Conservation (phyloP, 1,140 invertebrate genomes). For the Drosophila tani region DNA sequence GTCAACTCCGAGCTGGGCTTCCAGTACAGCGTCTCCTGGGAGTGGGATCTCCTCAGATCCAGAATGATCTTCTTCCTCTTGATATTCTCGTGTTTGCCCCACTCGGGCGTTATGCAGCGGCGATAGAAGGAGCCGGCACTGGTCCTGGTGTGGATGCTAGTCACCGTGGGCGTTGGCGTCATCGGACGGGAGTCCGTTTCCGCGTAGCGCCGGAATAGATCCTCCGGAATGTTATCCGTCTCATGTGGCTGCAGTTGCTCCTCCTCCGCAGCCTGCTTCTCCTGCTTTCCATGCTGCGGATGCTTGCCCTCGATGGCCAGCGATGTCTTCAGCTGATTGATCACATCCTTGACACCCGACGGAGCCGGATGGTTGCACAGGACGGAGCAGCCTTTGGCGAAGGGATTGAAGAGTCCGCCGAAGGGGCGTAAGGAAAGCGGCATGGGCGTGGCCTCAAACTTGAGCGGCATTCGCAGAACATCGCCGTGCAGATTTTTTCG, state of each 20-base stretch:
- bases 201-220: slow-evolving; percentile 89
- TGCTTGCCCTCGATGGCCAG: slow-evolving; percentile 85
- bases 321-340: slow-evolving; percentile 89
- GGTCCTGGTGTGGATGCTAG: slow-evolving; percentile 86
- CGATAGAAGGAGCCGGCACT: slow-evolving; percentile 81
- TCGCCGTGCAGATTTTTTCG: slow-evolving; percentile 55
- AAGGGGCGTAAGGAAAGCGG: slow-evolving; percentile 88
- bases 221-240: slow-evolving; percentile 86
- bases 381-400: slow-evolving; percentile 91
- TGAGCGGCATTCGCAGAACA: slow-evolving; percentile 59
- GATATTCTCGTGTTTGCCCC: slow-evolving; percentile 81
- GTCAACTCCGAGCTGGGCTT: slow-evolving; percentile 83
- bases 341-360: slow-evolving; percentile 89
- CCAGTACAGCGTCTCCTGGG: slow-evolving; percentile 83
- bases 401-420: slow-evolving; percentile 92
- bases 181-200: slow-evolving; percentile 92
- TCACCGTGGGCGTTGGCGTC: slow-evolving; percentile 90
- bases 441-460: slow-evolving; percentile 74
- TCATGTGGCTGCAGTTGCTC: slow-evolving; percentile 61
- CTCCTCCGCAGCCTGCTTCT: slow-evolving; percentile 33
- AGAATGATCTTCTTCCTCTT: slow-evolving; percentile 83
- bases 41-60: slow-evolving; percentile 76
- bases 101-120: slow-evolving; percentile 86
- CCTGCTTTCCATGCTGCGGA: slow-evolving; percentile 35
- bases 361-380: slow-evolving; percentile 93